Evolutionary conservation across 2,888 invertebrate species (phyloP).

Genomic region (Chaitophorus viminalis): DNA sequence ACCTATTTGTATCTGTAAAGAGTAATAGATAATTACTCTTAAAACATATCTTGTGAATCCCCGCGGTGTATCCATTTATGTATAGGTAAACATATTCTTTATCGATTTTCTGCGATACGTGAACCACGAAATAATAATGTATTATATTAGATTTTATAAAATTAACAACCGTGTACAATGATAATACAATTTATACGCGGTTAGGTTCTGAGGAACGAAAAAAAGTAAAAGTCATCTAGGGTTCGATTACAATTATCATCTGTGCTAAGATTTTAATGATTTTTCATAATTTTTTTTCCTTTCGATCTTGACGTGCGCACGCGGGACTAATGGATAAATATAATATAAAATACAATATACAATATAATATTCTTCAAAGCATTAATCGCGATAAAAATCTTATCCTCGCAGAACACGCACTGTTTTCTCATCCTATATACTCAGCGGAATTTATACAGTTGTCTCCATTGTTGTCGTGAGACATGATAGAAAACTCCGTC

Average conservation of each 20-base stretch:
- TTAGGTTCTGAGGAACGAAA: background rate
- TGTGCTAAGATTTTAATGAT: background rate
- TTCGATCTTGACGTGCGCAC: background rate
- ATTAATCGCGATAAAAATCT: background rate
- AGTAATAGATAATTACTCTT: no score
- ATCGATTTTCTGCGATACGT: no score
- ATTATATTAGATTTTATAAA: no score
- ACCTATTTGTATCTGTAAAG: no score
- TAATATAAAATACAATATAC: background rate
- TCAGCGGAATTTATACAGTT: no score
- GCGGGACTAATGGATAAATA: background rate
- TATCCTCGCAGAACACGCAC: background rate
- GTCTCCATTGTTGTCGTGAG: constrained; percentile 9
- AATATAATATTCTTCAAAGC: background rate
- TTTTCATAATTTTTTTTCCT: background rate
- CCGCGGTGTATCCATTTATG: no score
- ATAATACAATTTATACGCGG: background rate
- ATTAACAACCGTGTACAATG: background rate
- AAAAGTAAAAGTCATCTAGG: background rate
- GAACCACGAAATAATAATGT: no score
- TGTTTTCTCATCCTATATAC: no score
- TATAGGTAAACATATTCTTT: no score
- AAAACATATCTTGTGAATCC: no score
- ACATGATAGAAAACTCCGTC: constrained; percentile 12
- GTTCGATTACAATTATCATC: background rate